These are phyloP conservation scores for Phataginus tetradactyla DNA, from an alignment of 2,797 vertebrate species.

Conservation along the genomic window DNA sequence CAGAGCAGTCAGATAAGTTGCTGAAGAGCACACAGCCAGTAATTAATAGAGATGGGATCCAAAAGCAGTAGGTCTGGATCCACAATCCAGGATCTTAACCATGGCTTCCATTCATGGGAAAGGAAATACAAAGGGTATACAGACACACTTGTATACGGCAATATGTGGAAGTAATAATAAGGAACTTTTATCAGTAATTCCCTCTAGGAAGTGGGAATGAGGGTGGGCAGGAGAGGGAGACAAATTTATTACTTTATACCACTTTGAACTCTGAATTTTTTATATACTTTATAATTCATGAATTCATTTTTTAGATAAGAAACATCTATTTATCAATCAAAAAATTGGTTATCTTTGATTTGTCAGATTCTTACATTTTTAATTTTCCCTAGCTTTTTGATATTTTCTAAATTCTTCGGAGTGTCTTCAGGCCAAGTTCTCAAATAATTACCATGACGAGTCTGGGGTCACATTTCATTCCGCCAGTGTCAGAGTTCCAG, in stretches of 20 bases:
- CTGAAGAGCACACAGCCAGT: background rate
- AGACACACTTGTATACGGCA: background rate
- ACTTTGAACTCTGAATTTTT: constrained; percentile 19
- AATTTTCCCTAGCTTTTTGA: background rate
- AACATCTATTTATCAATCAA: constrained; percentile 57
- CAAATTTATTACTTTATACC: constrained; percentile 12
- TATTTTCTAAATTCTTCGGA: background rate
- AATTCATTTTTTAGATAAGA: constrained; percentile 51
- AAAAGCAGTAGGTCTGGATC: background rate
- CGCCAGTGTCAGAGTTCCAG: background rate
- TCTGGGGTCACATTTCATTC: constrained; percentile 31
- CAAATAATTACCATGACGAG: constrained; percentile 10
- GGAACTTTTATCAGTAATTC: background rate
- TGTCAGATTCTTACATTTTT: constrained; percentile 56
- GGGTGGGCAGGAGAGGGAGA: background rate
- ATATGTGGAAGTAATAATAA: constrained; percentile 38
- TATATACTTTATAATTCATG: constrained; percentile 28
- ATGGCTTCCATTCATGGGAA: background rate
- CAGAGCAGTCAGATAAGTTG: background rate
- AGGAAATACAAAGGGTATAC: background rate
- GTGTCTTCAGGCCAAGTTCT: constrained; percentile 16
- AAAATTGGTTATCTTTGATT: constrained; percentile 22
- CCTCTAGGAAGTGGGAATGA: background rate
- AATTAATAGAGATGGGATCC: background rate
- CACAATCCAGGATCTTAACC: background rate